Evolutionary conservation across 2,797 vertebrate genomes (phyloP).

Genomic region (Coendou prehensilis): DNA sequence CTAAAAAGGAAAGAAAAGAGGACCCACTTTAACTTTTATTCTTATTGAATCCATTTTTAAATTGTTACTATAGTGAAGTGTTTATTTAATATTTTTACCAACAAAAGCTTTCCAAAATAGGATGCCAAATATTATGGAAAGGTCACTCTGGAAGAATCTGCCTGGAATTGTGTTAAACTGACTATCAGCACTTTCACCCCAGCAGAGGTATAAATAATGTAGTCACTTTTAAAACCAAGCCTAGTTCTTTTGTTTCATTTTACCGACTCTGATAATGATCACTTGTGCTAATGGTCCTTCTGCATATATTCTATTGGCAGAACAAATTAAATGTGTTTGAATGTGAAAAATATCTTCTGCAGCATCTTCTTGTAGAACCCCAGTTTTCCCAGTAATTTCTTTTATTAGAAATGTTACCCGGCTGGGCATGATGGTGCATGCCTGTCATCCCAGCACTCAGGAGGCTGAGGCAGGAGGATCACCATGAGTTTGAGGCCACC

Average conservation of each 20-base stretch:
- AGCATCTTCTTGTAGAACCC: neutral
- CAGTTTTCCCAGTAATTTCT: conserved; percentile 31
- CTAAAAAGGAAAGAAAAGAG: neutral
- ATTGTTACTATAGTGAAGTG: neutral
- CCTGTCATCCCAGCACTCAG: neutral
- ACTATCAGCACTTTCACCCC: conserved; percentile 63
- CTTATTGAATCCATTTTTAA: neutral
- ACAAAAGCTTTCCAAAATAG: conserved; percentile 10
- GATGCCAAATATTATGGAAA: neutral
- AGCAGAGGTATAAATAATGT: conserved; percentile 1
- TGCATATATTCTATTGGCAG: neutral
- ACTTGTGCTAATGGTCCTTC: conserved; percentile 48
- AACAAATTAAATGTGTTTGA: conserved; percentile 7
- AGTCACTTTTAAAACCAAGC: conserved; percentile 80
- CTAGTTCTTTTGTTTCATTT: conserved; percentile 77
- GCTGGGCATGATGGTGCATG: neutral
- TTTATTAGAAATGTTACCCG: neutral
- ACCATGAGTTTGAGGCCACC: neutral
- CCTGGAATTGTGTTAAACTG: conserved; percentile 16
- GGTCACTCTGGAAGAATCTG: neutral
- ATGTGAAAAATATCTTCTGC: neutral
- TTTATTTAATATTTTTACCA: neutral
- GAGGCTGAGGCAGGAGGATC: neutral
- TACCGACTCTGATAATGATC: conserved; percentile 80
- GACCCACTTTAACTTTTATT: neutral